phyloP scores from a whole-genome alignment of 64 coral and sea anemone genomes.

The Porites australiensis region DNA sequence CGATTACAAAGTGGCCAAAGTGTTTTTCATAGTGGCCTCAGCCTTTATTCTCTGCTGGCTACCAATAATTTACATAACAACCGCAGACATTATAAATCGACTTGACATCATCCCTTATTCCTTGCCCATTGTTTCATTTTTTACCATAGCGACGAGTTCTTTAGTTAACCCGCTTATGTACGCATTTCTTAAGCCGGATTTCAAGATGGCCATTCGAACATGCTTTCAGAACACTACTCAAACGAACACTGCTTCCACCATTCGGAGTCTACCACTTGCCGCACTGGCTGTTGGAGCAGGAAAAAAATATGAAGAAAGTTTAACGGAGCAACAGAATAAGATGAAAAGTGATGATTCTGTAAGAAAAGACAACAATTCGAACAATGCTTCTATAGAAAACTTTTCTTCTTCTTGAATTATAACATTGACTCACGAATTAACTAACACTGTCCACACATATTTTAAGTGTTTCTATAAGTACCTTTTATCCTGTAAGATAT shows the following conservation, averaged over 20 bases:
- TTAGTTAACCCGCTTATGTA: constrained; percentile 71
- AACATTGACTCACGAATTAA: not conserved
- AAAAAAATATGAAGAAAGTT: not conserved
- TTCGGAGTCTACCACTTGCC: not conserved
- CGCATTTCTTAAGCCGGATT: constrained; percentile 84
- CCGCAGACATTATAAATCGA: constrained; percentile 41
- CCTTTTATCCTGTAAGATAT: too few relatives aligned
- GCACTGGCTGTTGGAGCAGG: not conserved
- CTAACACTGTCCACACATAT: not conserved
- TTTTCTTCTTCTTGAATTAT: not conserved
- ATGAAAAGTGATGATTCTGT: not conserved
- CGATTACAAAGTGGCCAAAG: constrained; percentile 34
- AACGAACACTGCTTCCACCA: not conserved
- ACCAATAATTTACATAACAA: constrained; percentile 76
- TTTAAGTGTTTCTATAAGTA: too few relatives aligned
- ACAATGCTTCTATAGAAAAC: not conserved
- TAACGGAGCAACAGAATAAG: not conserved
- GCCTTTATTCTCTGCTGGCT: constrained; percentile 67
- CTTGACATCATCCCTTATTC: constrained; percentile 31
- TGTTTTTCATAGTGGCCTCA: constrained; percentile 56
- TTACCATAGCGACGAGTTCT: constrained; percentile 67
- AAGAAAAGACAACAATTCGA: not conserved
- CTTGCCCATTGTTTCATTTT: constrained; percentile 48
- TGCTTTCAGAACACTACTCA: not conserved
- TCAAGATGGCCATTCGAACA: constrained; percentile 15